Conservation (phyloP, 2,888 invertebrate species). For the Macrosoma leucophasiata region DNA sequence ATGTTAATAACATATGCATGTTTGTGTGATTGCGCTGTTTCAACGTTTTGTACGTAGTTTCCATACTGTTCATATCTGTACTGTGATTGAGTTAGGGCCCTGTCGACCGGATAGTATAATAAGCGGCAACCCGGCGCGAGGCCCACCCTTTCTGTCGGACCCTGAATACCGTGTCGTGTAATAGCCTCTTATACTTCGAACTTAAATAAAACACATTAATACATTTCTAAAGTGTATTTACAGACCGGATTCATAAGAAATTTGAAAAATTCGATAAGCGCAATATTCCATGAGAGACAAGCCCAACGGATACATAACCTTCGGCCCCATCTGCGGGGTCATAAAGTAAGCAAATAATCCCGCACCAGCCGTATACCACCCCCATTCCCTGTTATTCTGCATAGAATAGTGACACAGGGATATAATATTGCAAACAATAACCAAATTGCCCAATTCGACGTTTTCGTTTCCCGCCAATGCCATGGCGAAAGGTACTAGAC, state of each 20-base stretch:
- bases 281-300: conserved; percentile 53
- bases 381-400: conserved; percentile 41
- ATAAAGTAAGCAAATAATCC: conserved; percentile 47
- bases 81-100: no score
- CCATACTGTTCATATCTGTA: no score
- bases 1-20: no score
- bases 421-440: conserved; percentile 48
- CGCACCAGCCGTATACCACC: conserved; percentile 52
- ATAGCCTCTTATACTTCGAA: no score
- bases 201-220: not conserved
- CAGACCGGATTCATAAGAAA: conserved; percentile 7
- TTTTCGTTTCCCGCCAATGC: conserved; percentile 45
- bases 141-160: no score
- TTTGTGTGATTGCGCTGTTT: no score
- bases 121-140: no score
- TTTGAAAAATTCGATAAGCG: conserved; percentile 42
- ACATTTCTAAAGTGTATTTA: conserved; percentile 4
- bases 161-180: no score
- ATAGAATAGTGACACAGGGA: conserved; percentile 44
- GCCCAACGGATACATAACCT: conserved; percentile 46
- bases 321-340: conserved; percentile 31
- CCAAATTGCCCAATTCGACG: conserved; percentile 39
- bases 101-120: no score
- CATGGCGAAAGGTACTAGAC: conserved; percentile 49
- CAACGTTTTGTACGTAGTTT: no score